Conservation (phyloP, 1,140 invertebrate species). For the Drosophila quadrilineata region DNA sequence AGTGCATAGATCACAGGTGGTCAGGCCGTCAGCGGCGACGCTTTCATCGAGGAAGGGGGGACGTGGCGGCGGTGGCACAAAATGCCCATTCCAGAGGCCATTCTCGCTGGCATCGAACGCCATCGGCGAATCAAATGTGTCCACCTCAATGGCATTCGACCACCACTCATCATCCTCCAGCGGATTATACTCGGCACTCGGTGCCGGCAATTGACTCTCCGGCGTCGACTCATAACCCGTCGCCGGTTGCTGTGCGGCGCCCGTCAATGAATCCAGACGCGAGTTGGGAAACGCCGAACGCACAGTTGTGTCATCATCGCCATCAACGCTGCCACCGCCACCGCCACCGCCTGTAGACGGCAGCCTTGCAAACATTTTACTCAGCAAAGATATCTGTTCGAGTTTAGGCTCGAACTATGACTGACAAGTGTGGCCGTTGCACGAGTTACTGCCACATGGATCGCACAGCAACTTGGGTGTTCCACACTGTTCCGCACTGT, state of each 20-base stretch:
- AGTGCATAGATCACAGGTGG: conserved; percentile 87
- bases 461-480: conserved; percentile 38
- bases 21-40: conserved; percentile 85
- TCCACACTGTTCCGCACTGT: conserved; percentile 17
- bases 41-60: conserved; percentile 85
- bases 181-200: conserved; percentile 56
- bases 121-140: conserved; percentile 82
- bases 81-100: conserved; percentile 86
- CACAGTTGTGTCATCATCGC: conserved; percentile 69
- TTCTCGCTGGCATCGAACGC: conserved; percentile 84
- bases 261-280: conserved; percentile 68
- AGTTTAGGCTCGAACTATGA: conserved; percentile 7
- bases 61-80: conserved; percentile 86
- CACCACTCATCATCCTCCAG: conserved; percentile 77
- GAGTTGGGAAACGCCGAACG: conserved; percentile 77
- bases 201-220: conserved; percentile 57
- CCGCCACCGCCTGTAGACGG: conserved; percentile 52
- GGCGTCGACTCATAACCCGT: conserved; percentile 6
- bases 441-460: conserved; percentile 38
- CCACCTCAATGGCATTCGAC: conserved; percentile 81
- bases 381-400: not conserved
- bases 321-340: conserved; percentile 63
- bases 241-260: conserved; percentile 37
- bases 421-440: conserved; percentile 28
- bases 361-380: conserved; percentile 73